Evolutionary conservation across 2,888 invertebrate species (phyloP), one percentile per base, ranked within the genome.

Genomic region (Drosophila stalkeri): DNA sequence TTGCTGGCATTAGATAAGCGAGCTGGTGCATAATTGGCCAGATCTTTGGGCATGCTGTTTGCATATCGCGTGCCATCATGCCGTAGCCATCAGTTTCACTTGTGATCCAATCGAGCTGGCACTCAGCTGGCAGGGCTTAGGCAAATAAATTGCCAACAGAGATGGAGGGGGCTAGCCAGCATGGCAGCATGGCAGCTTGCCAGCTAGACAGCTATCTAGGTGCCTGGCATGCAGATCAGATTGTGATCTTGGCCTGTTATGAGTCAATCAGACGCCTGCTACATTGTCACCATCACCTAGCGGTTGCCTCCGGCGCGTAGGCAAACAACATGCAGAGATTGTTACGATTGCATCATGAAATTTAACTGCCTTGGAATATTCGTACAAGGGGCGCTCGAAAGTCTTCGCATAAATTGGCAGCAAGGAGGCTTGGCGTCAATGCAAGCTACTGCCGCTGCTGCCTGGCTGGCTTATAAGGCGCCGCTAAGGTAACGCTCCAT

Each of bases 261-360:
- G 90, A 89, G 85, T 86, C 90, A 87, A 86, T 86, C 85, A 86
- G 85, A 84, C 73, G 85, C 89, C 73, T 78, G 81, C 65, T 81
- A 85, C 84, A 89, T 87, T 86, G 85, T 86, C 85, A 86, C 88
- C 88, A 75, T 88, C 88, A 86, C 88, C 85, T 76, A 18, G 62
- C 65, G 20, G 55, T 27, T 55, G 61, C 72, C 77, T 39, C 60
- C 35, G 74, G 79, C 81, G 81, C 78, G 81, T 81, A 80, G 81
- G 81, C 75, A 81, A 77, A 77, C 65, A 80, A 71, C 78, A 80
- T 27, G 78, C 75, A 66, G 74, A 89, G 89, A 89, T 89, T 81
- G 90, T 67, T 51, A 72, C 90, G 88, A 85, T 85, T 89, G 87
- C 77, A 89, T 85, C 90, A 82, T 85, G 85, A 85, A 85, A 75